These are phyloP conservation scores for Listronotus bonariensis DNA, from an alignment of 1,140 invertebrate genomes.

Conservation along the genomic window DNA sequence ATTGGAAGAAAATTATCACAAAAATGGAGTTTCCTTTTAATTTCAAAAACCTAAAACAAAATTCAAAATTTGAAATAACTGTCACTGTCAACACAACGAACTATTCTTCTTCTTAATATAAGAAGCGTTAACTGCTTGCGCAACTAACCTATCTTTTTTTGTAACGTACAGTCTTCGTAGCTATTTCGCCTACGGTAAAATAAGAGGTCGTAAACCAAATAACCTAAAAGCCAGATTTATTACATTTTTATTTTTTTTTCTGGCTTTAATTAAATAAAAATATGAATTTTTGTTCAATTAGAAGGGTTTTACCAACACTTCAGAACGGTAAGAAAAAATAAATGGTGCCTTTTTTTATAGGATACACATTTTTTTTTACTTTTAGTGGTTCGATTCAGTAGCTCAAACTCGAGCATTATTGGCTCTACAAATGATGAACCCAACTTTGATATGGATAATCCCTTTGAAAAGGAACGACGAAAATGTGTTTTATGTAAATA, in stretches of 20 bases:
- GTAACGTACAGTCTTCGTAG: too few relatives aligned
- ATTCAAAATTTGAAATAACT: neutral
- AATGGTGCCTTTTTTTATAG: too few relatives aligned
- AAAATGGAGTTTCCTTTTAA: neutral
- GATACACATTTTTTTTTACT: neutral
- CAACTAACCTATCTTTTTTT: too few relatives aligned
- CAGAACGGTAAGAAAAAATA: too few relatives aligned
- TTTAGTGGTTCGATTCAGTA: neutral
- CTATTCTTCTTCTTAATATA: neutral
- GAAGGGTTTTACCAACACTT: too few relatives aligned
- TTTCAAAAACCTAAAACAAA: neutral
- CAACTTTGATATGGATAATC: conserved; percentile 74
- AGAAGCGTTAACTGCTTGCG: neutral
- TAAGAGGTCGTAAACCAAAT: too few relatives aligned
- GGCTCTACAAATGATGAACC: conserved; percentile 57
- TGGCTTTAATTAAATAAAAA: too few relatives aligned
- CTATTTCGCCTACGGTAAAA: too few relatives aligned
- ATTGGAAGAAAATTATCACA: neutral
- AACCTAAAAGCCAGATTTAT: too few relatives aligned
- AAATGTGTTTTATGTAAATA: conserved; percentile 88
- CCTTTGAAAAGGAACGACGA: conserved; percentile 73
- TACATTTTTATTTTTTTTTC: too few relatives aligned
- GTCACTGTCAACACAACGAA: neutral
- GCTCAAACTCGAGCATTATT: conserved; percentile 1
- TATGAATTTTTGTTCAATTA: too few relatives aligned